These are phyloP conservation scores for Aurelia aurita complex sp. Pacific DNA, from an alignment of 30 jellyfish, hydroid and myxozoan genomes.

Conservation along the genomic window DNA sequence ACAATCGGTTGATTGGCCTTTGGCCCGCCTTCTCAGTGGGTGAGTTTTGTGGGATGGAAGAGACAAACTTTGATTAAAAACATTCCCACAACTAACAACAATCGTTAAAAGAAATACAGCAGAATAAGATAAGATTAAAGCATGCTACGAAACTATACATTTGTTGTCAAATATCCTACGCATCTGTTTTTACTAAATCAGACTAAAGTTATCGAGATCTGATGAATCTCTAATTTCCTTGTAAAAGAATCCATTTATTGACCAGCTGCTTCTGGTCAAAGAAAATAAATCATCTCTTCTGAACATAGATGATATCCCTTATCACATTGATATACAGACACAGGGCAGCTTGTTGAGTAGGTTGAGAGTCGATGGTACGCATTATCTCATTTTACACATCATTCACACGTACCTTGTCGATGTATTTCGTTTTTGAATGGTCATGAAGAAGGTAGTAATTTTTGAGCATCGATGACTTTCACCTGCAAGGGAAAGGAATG, in stretches of 20 bases:
- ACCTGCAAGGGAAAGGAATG: conserved; percentile 12
- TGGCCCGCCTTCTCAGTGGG: too few species aligned
- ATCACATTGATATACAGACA: too few species aligned
- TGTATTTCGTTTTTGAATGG: background rate
- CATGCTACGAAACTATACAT: conserved; percentile 34
- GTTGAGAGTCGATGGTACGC: too few species aligned
- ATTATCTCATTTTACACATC: too few species aligned
- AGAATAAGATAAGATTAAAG: background rate
- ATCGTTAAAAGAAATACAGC: too few species aligned
- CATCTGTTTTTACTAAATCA: background rate
- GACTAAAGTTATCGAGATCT: background rate
- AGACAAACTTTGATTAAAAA: too few species aligned
- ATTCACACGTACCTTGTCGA: too few species aligned
- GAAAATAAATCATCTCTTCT: background rate
- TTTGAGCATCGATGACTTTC: conserved; percentile 48
- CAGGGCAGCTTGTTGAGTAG: too few species aligned
- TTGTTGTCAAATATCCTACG: background rate
- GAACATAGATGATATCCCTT: too few species aligned
- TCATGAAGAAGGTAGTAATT: conserved; percentile 45
- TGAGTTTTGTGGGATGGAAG: too few species aligned
- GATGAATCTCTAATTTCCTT: background rate
- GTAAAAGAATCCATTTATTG: conserved; percentile 10
- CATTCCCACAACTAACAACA: too few species aligned
- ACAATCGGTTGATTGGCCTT: too few species aligned
- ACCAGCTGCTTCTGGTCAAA: conserved; percentile 36